Evolutionary conservation across 2,797 vertebrate genomes (phyloP).

Genomic region (Hybognathus amarus): DNA sequence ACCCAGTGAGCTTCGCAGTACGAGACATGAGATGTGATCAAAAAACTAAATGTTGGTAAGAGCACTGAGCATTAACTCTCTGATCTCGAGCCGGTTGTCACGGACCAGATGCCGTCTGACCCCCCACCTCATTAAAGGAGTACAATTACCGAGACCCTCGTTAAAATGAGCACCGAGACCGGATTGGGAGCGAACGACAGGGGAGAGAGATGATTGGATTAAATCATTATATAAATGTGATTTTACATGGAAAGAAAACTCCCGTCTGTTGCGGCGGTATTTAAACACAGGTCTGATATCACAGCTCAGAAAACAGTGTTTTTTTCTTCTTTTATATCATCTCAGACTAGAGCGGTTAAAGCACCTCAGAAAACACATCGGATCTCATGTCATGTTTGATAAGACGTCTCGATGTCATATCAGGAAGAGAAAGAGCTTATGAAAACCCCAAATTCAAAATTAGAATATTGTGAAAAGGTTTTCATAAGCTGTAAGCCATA

Average conservation of each 20-base stretch:
- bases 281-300: background rate
- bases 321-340: background rate
- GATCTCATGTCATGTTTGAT: background rate
- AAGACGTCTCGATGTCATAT: background rate
- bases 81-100: background rate
- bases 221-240: conserved; percentile 39
- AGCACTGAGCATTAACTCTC: background rate
- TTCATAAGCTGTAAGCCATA: too few species aligned
- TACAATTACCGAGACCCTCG: conserved; percentile 41
- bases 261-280: conserved; percentile 4
- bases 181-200: conserved; percentile 1
- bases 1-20: background rate
- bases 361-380: background rate
- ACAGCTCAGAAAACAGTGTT: background rate
- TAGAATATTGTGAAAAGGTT: too few species aligned
- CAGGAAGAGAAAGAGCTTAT: too few species aligned
- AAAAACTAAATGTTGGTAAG: background rate
- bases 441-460: too few species aligned
- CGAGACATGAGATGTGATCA: background rate
- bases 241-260: conserved; percentile 9
- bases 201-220: conserved; percentile 32
- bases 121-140: conserved; percentile 48
- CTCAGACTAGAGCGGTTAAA: background rate
- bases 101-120: conserved; percentile 40
- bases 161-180: conserved; percentile 29